phyloP scores from a whole-genome alignment of 2,797 vertebrate genomes.

The Sebastes steindachneri region DNA sequence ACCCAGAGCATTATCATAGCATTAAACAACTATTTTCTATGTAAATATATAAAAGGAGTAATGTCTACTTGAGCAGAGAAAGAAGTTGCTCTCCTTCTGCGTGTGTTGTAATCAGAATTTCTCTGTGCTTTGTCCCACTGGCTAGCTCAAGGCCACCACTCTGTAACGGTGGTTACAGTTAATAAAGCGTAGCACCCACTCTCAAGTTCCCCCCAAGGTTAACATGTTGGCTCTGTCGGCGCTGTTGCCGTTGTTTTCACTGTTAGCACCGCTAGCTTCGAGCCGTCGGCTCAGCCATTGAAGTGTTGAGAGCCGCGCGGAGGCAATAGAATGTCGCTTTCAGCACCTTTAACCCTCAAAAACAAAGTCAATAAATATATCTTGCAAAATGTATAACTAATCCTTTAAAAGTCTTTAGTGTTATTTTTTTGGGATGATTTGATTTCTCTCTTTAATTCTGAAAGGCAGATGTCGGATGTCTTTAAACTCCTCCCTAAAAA shows the following conservation, averaged over 20 bases:
- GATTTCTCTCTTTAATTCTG: neutral
- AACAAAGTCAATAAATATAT: neutral
- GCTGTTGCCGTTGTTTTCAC: too few species aligned
- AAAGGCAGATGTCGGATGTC: neutral
- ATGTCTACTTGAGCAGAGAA: neutral
- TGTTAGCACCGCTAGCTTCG: too few species aligned
- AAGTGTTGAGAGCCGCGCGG: neutral
- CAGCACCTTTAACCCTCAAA: neutral
- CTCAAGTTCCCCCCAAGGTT: too few species aligned
- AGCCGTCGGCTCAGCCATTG: too few species aligned
- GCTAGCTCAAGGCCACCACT: too few species aligned
- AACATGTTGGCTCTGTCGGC: too few species aligned
- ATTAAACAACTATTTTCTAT: neutral
- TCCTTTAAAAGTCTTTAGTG: neutral
- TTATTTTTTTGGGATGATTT: neutral
- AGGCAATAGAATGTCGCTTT: neutral
- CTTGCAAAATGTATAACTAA: neutral
- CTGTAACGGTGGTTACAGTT: too few species aligned
- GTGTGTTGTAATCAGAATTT: neutral
- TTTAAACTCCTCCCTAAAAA: neutral
- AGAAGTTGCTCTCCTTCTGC: neutral
- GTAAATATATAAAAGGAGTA: neutral
- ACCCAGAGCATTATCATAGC: neutral
- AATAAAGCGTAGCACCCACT: too few species aligned
- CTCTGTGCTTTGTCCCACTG: neutral